Percentiles rank a stretch among this genome's conserved stretches.
Conservation (phyloP, 2,113 vertebrate species). For the Syngnathoides biaculeatus region DNA sequence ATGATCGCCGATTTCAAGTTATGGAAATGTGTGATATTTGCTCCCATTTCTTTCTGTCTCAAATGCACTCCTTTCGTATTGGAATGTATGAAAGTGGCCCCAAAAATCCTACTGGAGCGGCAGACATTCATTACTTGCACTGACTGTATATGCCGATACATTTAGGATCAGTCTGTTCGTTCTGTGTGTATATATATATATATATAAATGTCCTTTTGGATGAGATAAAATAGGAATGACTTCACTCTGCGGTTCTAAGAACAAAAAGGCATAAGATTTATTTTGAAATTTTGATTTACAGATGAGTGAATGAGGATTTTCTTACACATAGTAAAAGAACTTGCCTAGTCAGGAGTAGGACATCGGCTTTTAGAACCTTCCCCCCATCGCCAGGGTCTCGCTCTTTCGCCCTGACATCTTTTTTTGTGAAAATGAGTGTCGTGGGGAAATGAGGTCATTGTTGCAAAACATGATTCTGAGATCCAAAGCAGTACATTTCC, state of each 20-base stretch:
- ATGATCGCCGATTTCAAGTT: too few species aligned
- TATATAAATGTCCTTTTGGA: not conserved
- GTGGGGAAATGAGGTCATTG: constrained; percentile 62
- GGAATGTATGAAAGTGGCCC: too few species aligned
- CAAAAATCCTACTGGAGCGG: too few species aligned
- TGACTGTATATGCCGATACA: too few species aligned
- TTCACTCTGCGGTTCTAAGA: not conserved
- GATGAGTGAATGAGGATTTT: constrained; percentile 43
- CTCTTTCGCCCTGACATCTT: constrained; percentile 32
- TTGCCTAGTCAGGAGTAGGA: constrained; percentile 33
- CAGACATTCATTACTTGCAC: too few species aligned
- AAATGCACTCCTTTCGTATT: too few species aligned
- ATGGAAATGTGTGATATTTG: too few species aligned
- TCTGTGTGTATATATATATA: too few species aligned
- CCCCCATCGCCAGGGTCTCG: constrained; percentile 17
- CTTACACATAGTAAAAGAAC: constrained; percentile 30
- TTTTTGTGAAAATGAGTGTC: constrained; percentile 49
- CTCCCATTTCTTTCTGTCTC: too few species aligned
- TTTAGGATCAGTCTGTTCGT: too few species aligned
- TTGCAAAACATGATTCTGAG: constrained; percentile 57
- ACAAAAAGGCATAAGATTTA: not conserved
- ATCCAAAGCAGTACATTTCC: constrained; percentile 43
- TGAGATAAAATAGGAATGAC: too few species aligned
- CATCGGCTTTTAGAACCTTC: constrained; percentile 23
- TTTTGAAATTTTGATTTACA: constrained; percentile 4